Base-by-base conservation (phyloP, 2,888 invertebrate genomes). In the Brachylomia viminalis region DNA sequence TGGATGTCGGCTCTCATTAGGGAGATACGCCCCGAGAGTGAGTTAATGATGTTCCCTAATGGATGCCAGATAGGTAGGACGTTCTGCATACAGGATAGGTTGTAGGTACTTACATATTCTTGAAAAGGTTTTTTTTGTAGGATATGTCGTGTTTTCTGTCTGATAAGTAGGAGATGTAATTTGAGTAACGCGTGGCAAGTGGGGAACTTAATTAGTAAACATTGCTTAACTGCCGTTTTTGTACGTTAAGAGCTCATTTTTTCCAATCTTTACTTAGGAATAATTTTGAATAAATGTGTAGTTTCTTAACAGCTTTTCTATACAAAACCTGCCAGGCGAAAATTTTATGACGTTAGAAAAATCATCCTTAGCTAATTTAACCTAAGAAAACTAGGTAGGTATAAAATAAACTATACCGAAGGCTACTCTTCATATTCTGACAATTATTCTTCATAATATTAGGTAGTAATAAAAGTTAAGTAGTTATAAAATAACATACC, bases 1-100 rank as follows among this genome's bases (percentile, higher is more conserved):
- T 94, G 94, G 90, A 93, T 89, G 88, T 83, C 87, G 87, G 85
- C 89, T 89, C 91, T 94, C 94, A 93, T 95, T 94, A 93, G 85
- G 87, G 90, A 91, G 91, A 91, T 91, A 89, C 89, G 91, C 89
- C 88, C 87, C 86, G 77, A 85, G 87, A 81, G 87, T 69, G 69
- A 79, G 86, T 90, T 92, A 92, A 92, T 93, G 93, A 92, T 86
- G 88, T 84, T 75, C 77, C 86, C 88, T 91, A 91, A 91, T 91
- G 92, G 91, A 88, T 83, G 83, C 78, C 65, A 75, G 79, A 79
- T 77, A 81, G 74, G 71, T 81, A 79, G 47, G 27, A 75, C 74
- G 56, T 80, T 83, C 74, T 79, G 75, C 67, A 68, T 85, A 77
- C 59, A 66, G 45, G 70, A 61, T 68, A 52, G 38, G 38, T 45